Evolutionary conservation across 2,113 vertebrate genomes (phyloP), one percentile per base, ranked within the genome.

Genomic region (Sinocyclocheilus anophthalmus): DNA sequence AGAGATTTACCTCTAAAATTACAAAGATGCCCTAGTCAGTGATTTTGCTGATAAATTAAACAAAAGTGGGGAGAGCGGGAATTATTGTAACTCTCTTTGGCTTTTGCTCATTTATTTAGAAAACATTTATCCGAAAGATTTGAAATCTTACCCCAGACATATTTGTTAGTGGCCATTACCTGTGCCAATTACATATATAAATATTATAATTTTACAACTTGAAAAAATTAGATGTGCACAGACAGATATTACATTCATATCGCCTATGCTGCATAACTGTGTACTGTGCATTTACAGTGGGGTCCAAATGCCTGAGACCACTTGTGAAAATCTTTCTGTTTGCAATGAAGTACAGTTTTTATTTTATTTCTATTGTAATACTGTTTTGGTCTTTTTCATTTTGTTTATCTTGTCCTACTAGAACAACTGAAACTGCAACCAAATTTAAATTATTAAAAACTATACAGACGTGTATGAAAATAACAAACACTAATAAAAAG

Each of bases 21-120:
- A 61, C 55, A n/a, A 39, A 80, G 55, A 80, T 42, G 55, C 57
- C 20, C 55, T 33, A 61, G 57, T 39, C 50, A 80, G 77, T 42
- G 53, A 22, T 61, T 57, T 61, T 80, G 33, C 22, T 42, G 20
- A 33, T 30, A 61, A 53, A 57, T 33, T 20, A 33, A 73, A 73
- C 33, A 73, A 55, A 55, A 22, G 24, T 30, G 13, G 33, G 24
- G 75, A 16, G 24, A 53, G 39, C 20, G 50, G 16, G 75, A 53
- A 55, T 33, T 26, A 77, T 55, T 77, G 14, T 50, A 53, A 77
- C 42, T 53, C 45, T 77, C 24, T n/a, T 53, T 20, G 7, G 24
- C 42, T 50, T 76, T 16, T 76, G 73, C 73, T 77, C 8, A n/a
- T 73, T 73, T 45, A 45, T 24, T 75, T 7, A 75, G 5, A 75